Base-by-base conservation (phyloP, 1,140 invertebrate species). In the Drosophila saltans region DNA sequence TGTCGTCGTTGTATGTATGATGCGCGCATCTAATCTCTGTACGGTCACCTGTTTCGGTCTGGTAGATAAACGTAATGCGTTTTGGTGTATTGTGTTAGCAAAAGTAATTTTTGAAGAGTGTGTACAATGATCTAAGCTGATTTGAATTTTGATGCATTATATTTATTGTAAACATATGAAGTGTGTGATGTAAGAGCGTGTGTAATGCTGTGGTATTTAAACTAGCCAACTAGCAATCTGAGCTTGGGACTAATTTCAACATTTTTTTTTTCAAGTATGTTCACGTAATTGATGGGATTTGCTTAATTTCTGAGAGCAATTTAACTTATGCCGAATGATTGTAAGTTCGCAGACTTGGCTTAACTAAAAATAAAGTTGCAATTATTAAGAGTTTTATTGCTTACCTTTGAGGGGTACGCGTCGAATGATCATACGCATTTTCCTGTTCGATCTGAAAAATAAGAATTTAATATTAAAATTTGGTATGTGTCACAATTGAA, bases 371-470 rank as follows among this genome's bases (percentile, higher is more conserved):
- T 39, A 43, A 36, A 39, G 36, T 33, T 10, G 57, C 6, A 52
- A 7, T 36, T 8, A 8, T 56, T 11, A 24, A 5, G 28, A 36
- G 33, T 1, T 7, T 30, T 30, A 28, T 16, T 60, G 88, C 91
- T 89, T 92, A 94, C 93, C 92, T 93, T 70, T 92, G 91, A 10
- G 90, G 91, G 21, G 92, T 92, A 30, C 77, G 70, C 11, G 91
- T 92, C 1, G 90, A 84, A 43, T 92, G 91, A 66, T 91, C 80
- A 43, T 91, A 92, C 2, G 69, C 64, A 72, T 90, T 92, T 40
- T 92, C 91, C 48, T 91, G 88, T 60, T 92, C 90, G 58, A 92
- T 90, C 91, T 92, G 63, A 36, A 7, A 72, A 41, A 36, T 40
- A 33, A 26, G 28, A 57, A 21, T 10, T 36, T n/a, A 59, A 52